These are phyloP conservation scores for Psittacara wagleri DNA, from an alignment of 2,113 vertebrate genomes.

Conservation along the genomic window DNA sequence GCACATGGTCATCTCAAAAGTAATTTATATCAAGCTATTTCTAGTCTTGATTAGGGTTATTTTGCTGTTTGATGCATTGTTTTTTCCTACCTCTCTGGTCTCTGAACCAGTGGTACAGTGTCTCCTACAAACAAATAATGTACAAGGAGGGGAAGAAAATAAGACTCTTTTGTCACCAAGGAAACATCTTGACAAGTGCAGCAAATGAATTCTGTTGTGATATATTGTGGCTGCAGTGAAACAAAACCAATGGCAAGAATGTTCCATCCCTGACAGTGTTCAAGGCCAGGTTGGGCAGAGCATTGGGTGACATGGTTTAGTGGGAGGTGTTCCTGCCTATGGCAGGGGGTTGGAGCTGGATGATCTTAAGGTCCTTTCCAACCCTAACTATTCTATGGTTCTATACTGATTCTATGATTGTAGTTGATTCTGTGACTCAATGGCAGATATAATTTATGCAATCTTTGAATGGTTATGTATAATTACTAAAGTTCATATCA, in stretches of 20 bases:
- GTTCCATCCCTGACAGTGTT: too few relatives aligned
- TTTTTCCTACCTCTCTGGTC: background rate
- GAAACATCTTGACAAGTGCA: background rate
- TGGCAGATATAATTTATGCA: background rate
- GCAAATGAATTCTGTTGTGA: background rate
- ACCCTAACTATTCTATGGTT: too few relatives aligned
- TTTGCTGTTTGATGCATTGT: background rate
- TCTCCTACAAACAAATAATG: background rate
- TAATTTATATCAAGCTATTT: background rate
- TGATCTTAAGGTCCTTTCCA: too few relatives aligned
- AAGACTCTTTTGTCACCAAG: background rate
- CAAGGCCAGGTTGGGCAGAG: too few relatives aligned
- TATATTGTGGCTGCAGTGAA: background rate
- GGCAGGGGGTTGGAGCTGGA: too few relatives aligned
- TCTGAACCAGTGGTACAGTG: background rate
- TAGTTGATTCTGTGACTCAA: background rate
- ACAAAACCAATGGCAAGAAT: background rate
- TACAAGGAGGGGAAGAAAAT: background rate
- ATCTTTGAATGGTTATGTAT: background rate
- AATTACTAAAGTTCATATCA: background rate
- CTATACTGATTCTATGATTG: background rate
- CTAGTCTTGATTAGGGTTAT: background rate
- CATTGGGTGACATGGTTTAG: too few relatives aligned
- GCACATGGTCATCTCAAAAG: background rate
- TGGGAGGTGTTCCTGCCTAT: too few relatives aligned